A percentile compares a stretch with the other conserved stretches of the same genome.
phyloP scores from a whole-genome alignment of 92 coral and sea anemone genomes.

The Epizoanthus scotinus region DNA sequence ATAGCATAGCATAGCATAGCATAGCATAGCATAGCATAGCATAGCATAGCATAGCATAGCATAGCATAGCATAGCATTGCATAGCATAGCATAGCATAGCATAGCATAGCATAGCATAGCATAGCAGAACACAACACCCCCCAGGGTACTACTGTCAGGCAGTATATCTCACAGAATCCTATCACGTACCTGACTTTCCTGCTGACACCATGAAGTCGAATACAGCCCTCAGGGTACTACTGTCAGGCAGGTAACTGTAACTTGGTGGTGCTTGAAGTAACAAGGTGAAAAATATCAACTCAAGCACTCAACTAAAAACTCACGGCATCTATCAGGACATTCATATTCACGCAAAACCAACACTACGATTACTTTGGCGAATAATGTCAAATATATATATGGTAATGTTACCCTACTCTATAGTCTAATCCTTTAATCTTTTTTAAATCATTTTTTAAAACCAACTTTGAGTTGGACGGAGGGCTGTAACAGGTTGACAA shows the following conservation, averaged over 20 bases:
- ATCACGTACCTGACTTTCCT: constrained; percentile 75
- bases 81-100: neutral
- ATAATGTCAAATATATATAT: too few relatives aligned
- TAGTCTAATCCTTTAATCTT: too few relatives aligned
- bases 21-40: neutral
- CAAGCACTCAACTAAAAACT: too few relatives aligned
- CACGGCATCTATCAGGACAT: too few relatives aligned
- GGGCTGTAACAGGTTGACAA: too few relatives aligned
- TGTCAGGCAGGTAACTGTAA: constrained; percentile 81
- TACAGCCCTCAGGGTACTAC: constrained; percentile 64
- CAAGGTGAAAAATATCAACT: neutral
- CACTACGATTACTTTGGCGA: too few relatives aligned
- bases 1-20: neutral
- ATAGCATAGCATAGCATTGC: neutral
- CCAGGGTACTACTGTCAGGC: neutral
- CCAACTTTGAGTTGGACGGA: too few relatives aligned
- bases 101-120: neutral
- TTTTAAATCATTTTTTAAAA: too few relatives aligned
- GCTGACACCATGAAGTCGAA: constrained; percentile 71
- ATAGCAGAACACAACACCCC: constrained; percentile 33
- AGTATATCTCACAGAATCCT: too few relatives aligned
- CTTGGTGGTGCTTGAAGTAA: constrained; percentile 65
- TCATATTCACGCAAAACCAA: too few relatives aligned
- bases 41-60: neutral
- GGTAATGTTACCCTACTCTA: too few relatives aligned